Evolutionary conservation across 2,888 invertebrate genomes (phyloP).

Genomic region (Hypselothyrea guttata): DNA sequence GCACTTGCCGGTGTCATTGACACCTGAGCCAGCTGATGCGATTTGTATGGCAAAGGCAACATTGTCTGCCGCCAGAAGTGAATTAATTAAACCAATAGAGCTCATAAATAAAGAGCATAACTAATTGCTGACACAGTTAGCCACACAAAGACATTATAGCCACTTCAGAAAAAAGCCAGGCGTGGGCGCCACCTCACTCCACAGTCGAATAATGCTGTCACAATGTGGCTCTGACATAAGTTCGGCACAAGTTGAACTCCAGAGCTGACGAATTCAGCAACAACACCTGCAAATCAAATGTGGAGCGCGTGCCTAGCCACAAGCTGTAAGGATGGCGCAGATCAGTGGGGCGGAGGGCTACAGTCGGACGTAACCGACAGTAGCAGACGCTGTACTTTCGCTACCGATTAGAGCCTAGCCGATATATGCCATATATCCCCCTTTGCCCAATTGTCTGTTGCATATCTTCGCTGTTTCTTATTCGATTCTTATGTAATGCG

Average conservation of each 20-base stretch:
- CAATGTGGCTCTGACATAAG: constrained; percentile 38
- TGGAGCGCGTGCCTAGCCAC: constrained; percentile 56
- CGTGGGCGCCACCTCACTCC: constrained; percentile 60
- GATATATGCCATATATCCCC: no score
- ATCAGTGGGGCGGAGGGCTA: no score
- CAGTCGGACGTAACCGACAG: no score
- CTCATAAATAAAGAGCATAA: constrained; percentile 67
- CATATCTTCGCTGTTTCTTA: no score
- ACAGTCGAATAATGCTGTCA: constrained; percentile 45
- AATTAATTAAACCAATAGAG: constrained; percentile 66
- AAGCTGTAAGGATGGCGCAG: no score
- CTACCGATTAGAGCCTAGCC: no score
- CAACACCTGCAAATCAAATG: constrained; percentile 60
- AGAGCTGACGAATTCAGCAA: constrained; percentile 24
- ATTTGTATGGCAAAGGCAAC: background rate
- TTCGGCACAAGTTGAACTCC: constrained; percentile 6
- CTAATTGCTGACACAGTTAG: constrained; percentile 76
- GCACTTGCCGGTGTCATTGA: constrained; percentile 54
- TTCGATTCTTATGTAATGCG: no score
- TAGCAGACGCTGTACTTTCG: no score
- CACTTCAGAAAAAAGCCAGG: constrained; percentile 21
- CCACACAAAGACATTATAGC: constrained; percentile 62
- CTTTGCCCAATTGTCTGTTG: no score
- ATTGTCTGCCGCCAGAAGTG: constrained; percentile 19
- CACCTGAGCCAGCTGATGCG: constrained; percentile 20